These are phyloP conservation scores for Nephila pilipes DNA, from an alignment of 1,140 invertebrate species.

Conservation along the genomic window DNA sequence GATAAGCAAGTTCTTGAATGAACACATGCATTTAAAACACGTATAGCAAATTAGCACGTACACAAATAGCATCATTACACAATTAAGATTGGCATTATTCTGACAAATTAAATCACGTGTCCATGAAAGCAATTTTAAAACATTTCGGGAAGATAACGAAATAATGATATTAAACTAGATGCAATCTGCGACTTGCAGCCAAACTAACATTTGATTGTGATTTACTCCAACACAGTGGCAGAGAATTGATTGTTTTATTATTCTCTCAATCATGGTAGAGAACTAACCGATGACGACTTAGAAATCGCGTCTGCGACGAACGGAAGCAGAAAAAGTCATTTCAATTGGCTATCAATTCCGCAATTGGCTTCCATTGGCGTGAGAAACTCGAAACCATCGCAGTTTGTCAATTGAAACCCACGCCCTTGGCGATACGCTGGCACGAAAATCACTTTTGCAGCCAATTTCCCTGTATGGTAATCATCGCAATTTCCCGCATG, in stretches of 20 bases:
- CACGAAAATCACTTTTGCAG: neutral
- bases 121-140: too few relatives aligned
- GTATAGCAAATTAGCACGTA: too few relatives aligned
- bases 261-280: neutral
- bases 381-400: neutral
- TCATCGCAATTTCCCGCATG: neutral
- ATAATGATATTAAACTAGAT: too few relatives aligned
- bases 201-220: neutral
- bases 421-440: neutral
- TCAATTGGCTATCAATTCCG: neutral
- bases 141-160: too few relatives aligned
- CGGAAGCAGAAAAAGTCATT: neutral
- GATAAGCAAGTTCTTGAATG: too few relatives aligned
- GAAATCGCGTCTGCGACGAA: neutral
- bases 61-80: too few relatives aligned
- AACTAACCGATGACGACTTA: neutral
- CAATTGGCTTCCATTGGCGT: constrained; percentile 6
- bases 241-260: neutral
- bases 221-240: too few relatives aligned
- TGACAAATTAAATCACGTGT: too few relatives aligned
- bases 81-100: too few relatives aligned
- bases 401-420: constrained; percentile 24
- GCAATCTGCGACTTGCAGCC: neutral
- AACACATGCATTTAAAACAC: too few relatives aligned
- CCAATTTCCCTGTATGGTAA: neutral